Evolutionary conservation across 2,113 vertebrate genomes (phyloP).

Genomic region (Oxyruncus cristatus): DNA sequence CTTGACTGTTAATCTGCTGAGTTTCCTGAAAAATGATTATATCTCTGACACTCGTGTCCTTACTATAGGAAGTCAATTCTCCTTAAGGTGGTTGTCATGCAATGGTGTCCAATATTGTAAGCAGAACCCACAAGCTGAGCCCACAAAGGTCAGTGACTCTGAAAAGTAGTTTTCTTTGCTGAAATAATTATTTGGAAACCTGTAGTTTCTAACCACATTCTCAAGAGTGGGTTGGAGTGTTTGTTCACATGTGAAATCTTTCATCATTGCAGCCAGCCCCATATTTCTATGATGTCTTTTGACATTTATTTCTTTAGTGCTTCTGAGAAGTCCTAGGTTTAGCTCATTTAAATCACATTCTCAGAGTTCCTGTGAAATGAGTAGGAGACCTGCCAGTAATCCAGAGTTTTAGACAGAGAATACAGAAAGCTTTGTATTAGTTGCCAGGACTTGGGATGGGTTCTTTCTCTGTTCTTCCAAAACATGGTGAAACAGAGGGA

Average conservation of each 20-base stretch:
- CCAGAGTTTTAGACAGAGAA: neutral
- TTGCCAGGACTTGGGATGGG: neutral
- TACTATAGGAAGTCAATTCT: neutral
- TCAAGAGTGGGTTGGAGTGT: neutral
- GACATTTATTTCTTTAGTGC: fast-evolving
- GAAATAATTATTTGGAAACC: neutral
- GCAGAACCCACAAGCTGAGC: neutral
- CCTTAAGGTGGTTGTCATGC: neutral
- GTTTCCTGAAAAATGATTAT: neutral
- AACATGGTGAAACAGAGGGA: neutral
- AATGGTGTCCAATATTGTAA: neutral
- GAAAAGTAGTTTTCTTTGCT: neutral
- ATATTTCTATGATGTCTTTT: neutral
- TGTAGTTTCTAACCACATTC: neutral
- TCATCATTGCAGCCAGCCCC: neutral
- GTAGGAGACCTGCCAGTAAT: neutral
- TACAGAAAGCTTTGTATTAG: neutral
- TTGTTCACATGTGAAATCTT: neutral
- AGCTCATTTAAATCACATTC: neutral
- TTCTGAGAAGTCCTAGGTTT: neutral
- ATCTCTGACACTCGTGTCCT: neutral
- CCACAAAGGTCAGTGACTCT: neutral
- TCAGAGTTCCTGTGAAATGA: neutral
- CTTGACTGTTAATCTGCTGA: neutral
- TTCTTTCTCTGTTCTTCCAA: neutral